Evolutionary conservation across 1,140 invertebrate species (phyloP), one percentile per base, ranked within the genome.

Genomic region (Brachionus calyciflorus): DNA sequence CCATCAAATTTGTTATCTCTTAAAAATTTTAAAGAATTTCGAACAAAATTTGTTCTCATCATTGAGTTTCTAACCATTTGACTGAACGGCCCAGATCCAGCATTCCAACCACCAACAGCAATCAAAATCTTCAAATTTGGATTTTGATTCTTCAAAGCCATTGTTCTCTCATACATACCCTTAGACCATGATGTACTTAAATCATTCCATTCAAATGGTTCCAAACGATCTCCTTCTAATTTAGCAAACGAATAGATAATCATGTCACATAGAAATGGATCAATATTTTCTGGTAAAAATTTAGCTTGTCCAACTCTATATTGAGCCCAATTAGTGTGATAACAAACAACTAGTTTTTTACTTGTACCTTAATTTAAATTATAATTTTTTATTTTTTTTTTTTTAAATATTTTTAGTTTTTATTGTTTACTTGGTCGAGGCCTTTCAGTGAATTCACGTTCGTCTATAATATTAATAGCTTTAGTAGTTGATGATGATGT

Each of bases 221-320:
- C 83, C 92, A 89, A 80, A 93, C 91, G 81, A 83, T 80, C 30
- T 81, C 57, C 40, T 77, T 79, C 40, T 12, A 86, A 79, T 3
- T 91, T 92, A 0, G 93, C 93, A 82, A 96, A 96, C 2, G 93
- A 92, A 81, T 93, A 96, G 24, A 97, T 90, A 14, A 97, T 86
- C 84, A 96, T 93, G 0, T 93, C 96, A 82, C 94, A 98, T 0
- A 96, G 89, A 24, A 79, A 80, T 0, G 93, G 86, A 82, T 96
- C 91, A 14, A 97, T 89, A 81, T 95, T 90, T 78, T 93, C 91
- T 0, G 94, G 92, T 48, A 88, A 88, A 84, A 94, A 96, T 83
- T 91, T 91, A 9, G 92, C 93, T 26, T 88, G 87, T 49, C 91
- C 91, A 0, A 92, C 91, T 53, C 93, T 87, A 82, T 94, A 95